Conservation (phyloP, 2,113 vertebrate genomes). For the Poeciliopsis occidentalis region DNA sequence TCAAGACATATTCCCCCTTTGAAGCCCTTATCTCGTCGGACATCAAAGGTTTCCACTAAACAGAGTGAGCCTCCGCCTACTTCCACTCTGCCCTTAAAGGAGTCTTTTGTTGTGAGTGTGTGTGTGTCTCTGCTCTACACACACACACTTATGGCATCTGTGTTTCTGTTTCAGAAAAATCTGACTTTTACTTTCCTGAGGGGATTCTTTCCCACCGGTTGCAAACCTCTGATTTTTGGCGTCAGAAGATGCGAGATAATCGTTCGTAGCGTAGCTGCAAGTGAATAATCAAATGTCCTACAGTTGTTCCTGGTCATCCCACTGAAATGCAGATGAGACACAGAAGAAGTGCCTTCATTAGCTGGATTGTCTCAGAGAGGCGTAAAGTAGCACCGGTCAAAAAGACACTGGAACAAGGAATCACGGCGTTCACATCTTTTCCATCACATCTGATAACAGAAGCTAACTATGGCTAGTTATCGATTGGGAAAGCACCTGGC, state of each 20-base stretch:
- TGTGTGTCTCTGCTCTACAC: not conserved
- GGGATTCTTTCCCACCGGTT: not conserved
- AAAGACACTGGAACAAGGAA: not conserved
- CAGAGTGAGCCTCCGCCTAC: slow-evolving; percentile 17
- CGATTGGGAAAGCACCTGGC: not conserved
- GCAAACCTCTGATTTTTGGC: not conserved
- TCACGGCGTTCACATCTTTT: not conserved
- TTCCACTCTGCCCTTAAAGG: slow-evolving; percentile 28
- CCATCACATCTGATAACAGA: not conserved
- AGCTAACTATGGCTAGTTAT: not conserved
- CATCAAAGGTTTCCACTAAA: slow-evolving; percentile 57
- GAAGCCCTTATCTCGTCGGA: slow-evolving; percentile 52
- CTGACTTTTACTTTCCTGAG: slow-evolving; percentile 11
- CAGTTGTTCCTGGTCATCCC: not conserved
- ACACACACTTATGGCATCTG: slow-evolving; percentile 23
- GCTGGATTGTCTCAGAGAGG: not conserved
- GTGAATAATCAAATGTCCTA: too few species aligned
- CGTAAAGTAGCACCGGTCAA: not conserved
- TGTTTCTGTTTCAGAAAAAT: slow-evolving; percentile 27
- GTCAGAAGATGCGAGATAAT: not conserved
- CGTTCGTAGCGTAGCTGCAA: not conserved
- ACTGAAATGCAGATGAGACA: not conserved
- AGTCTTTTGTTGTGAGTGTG: slow-evolving; percentile 21
- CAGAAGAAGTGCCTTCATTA: not conserved
- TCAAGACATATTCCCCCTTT: slow-evolving; percentile 28